phyloP scores from a whole-genome alignment of 2,888 invertebrate genomes.

The Eupsilia transversa region DNA sequence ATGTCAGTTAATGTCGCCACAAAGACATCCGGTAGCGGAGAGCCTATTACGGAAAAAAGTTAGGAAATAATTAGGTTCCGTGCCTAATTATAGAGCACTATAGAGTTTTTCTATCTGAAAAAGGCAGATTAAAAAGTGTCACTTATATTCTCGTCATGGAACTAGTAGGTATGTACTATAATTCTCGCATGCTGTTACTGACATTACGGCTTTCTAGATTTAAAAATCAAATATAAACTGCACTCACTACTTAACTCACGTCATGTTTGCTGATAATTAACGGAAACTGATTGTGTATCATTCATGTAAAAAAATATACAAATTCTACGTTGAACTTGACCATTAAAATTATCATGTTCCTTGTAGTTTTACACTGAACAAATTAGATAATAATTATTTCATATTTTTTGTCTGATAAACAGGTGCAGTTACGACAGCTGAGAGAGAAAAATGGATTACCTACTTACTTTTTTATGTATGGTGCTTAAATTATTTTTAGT shows the following conservation, averaged over 20 bases:
- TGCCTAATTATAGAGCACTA: slow-evolving; percentile 3
- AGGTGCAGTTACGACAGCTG: neutral
- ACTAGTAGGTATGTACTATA: neutral
- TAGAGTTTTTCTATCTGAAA: slow-evolving; percentile 2
- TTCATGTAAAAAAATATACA: slow-evolving; percentile 4
- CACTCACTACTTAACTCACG: neutral
- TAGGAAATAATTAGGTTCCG: slow-evolving; percentile 15
- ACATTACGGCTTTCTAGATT: neutral
- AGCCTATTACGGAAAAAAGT: slow-evolving; percentile 17
- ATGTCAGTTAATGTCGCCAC: slow-evolving; percentile 22
- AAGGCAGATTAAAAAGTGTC: neutral
- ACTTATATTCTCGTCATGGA: neutral
- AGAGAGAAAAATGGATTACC: neutral
- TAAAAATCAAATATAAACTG: neutral
- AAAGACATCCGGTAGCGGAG: slow-evolving; percentile 21
- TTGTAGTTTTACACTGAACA: neutral
- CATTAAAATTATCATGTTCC: neutral
- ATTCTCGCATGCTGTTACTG: neutral
- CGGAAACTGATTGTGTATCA: slow-evolving; percentile 43
- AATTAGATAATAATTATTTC: neutral
- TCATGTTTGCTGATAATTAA: slow-evolving; percentile 11
- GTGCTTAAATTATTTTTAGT: neutral
- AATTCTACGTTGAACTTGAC: slow-evolving; percentile 35
- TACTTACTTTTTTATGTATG: neutral
- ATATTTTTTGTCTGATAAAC: slow-evolving; percentile 7